Evolutionary conservation across 1,140 invertebrate species (phyloP).

Genomic region (Dendrolimus kikuchii): DNA sequence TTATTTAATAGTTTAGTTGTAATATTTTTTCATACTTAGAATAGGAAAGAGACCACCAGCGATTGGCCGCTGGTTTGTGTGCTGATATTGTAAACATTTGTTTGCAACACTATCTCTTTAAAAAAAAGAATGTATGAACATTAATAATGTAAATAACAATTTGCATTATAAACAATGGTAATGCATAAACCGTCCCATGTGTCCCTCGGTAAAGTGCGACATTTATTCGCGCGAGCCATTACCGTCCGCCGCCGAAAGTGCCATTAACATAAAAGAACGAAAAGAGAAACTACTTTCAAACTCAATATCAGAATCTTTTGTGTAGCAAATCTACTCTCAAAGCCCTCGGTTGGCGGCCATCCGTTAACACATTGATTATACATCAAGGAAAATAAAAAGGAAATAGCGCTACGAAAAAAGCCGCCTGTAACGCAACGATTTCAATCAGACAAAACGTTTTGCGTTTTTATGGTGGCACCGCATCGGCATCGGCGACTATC

Average conservation of each 20-base stretch:
- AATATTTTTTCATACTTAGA: no score
- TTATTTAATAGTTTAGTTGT: no score
- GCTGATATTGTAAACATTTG: no score
- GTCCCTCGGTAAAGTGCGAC: slow-evolving; percentile 34
- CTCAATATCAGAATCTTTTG: slow-evolving; percentile 69
- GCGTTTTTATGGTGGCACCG: slow-evolving; percentile 65
- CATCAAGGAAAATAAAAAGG: slow-evolving; percentile 69
- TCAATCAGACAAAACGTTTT: slow-evolving; percentile 70
- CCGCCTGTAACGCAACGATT: slow-evolving; percentile 55
- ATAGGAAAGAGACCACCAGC: no score
- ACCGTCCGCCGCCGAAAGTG: slow-evolving; percentile 52
- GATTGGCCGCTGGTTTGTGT: no score
- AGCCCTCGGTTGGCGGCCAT: slow-evolving; percentile 54
- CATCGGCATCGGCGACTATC: slow-evolving; percentile 57
- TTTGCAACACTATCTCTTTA: not conserved
- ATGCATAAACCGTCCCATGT: slow-evolving; percentile 28
- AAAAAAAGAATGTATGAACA: not conserved
- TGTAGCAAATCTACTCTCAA: slow-evolving; percentile 65
- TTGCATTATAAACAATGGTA: slow-evolving; percentile 26
- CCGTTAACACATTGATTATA: slow-evolving; percentile 72
- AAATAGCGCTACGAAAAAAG: slow-evolving; percentile 60
- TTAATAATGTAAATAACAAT: slow-evolving; percentile 15
- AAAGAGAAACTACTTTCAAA: slow-evolving; percentile 67
- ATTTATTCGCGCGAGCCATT: slow-evolving; percentile 56
- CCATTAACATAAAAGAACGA: slow-evolving; percentile 66